Conservation (phyloP, 2,113 vertebrate species). For the Scalopus aquaticus region DNA sequence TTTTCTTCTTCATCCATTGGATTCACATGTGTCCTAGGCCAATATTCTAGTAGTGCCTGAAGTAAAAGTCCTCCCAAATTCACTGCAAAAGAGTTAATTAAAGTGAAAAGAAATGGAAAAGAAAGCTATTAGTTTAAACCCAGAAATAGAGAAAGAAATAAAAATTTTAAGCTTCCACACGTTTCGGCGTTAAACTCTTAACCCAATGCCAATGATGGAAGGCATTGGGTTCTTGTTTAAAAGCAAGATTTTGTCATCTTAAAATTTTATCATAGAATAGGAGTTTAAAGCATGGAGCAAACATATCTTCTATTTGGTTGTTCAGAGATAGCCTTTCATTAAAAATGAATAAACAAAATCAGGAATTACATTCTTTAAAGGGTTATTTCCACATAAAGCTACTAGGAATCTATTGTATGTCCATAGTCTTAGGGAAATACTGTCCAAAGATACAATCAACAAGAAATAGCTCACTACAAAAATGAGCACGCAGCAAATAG, state of each 20-base stretch:
- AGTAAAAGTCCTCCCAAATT: conserved; percentile 97
- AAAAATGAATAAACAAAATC: background rate
- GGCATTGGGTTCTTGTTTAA: too few relatives aligned
- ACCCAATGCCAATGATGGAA: background rate
- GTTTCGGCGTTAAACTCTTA: conserved; percentile 4
- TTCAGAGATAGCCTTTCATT: background rate
- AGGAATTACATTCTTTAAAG: background rate
- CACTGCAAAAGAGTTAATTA: conserved; percentile 83
- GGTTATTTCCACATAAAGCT: background rate
- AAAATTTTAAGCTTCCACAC: background rate
- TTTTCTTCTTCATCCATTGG: conserved; percentile 99
- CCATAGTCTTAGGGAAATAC: background rate
- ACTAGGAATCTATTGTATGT: background rate
- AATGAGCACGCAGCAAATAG: background rate
- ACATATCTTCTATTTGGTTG: background rate
- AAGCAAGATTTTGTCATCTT: background rate
- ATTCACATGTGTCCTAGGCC: conserved; percentile 98
- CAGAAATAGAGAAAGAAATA: background rate
- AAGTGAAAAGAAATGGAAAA: background rate
- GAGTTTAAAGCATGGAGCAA: background rate
- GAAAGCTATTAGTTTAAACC: background rate
- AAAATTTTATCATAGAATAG: background rate
- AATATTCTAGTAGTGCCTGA: conserved; percentile 97
- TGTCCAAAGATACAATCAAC: background rate
- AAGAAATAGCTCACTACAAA: background rate